These are phyloP conservation scores for Drosophila navojoa DNA, from an alignment of 1,140 invertebrate genomes.

Conservation along the genomic window DNA sequence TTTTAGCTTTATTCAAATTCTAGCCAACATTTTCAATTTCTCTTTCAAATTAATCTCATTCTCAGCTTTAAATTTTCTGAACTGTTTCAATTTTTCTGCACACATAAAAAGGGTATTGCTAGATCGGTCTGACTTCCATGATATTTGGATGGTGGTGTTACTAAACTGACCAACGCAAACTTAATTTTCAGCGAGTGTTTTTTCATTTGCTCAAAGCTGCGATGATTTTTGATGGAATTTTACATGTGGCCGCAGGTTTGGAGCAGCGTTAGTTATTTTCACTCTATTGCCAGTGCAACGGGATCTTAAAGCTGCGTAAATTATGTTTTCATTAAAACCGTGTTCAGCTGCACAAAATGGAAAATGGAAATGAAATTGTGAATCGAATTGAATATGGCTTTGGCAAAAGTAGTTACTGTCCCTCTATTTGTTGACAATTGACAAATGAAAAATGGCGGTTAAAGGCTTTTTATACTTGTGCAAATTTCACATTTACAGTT, in stretches of 20 bases:
- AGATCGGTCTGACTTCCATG: not conserved
- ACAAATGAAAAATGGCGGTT: constrained; percentile 80
- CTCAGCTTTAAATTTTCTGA: too few relatives aligned
- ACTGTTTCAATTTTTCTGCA: too few relatives aligned
- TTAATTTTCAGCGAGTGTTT: constrained; percentile 69
- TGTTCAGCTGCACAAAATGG: constrained; percentile 4
- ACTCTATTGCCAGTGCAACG: constrained; percentile 8
- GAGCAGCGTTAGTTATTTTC: constrained; percentile 8
- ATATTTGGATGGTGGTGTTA: constrained; percentile 20
- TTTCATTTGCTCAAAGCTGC: constrained; percentile 70
- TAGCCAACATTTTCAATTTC: not conserved
- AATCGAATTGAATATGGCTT: constrained; percentile 15
- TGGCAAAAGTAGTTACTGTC: constrained; percentile 33
- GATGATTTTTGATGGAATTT: constrained; percentile 82
- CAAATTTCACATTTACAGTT: constrained; percentile 81
- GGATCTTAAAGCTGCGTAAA: constrained; percentile 35
- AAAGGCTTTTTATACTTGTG: constrained; percentile 78
- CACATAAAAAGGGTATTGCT: constrained; percentile 1
- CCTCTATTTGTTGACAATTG: constrained; percentile 68
- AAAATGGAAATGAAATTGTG: constrained; percentile 16
- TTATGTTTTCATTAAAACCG: constrained; percentile 12
- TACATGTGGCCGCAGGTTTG: constrained; percentile 59
- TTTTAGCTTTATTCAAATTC: too few relatives aligned
- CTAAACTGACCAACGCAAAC: constrained; percentile 57
- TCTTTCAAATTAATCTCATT: too few relatives aligned